Conservation (phyloP, 2,113 vertebrate species). For the Leuciscus idus region DNA sequence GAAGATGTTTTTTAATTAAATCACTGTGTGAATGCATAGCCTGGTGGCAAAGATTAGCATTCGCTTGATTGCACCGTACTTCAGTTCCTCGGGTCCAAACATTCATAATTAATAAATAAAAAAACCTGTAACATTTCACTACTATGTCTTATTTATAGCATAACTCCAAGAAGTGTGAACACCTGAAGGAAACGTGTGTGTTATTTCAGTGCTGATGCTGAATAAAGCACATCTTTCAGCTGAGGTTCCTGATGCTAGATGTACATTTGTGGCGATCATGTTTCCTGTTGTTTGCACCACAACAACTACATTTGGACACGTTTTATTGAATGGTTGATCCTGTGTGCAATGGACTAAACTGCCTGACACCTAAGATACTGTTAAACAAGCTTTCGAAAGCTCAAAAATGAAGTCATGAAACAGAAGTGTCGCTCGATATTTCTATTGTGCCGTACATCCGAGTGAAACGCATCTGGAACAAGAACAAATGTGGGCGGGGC, state of each 20-base stretch:
- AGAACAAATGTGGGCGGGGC: too few relatives aligned
- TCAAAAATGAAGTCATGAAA: background rate
- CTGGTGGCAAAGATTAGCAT: slow-evolving; percentile 22
- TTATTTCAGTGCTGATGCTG: background rate
- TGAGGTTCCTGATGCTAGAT: background rate
- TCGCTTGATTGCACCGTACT: background rate
- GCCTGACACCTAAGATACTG: background rate
- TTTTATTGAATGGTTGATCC: background rate
- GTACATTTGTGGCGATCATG: background rate
- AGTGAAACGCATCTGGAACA: too few relatives aligned
- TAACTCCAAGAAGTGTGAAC: background rate
- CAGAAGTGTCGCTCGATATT: too few relatives aligned
- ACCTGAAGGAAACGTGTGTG: background rate
- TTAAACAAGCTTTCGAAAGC: background rate
- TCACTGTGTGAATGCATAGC: background rate
- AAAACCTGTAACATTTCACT: background rate
- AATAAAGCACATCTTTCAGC: background rate
- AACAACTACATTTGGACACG: background rate
- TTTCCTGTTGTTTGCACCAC: background rate
- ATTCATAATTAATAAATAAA: background rate
- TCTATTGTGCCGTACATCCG: too few relatives aligned
- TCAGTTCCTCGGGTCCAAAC: slow-evolving; percentile 10
- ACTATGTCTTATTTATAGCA: background rate
- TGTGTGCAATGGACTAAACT: background rate
- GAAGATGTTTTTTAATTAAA: slow-evolving; percentile 31